Conservation (phyloP, 2,888 invertebrate species). For the Papilio protenor region DNA sequence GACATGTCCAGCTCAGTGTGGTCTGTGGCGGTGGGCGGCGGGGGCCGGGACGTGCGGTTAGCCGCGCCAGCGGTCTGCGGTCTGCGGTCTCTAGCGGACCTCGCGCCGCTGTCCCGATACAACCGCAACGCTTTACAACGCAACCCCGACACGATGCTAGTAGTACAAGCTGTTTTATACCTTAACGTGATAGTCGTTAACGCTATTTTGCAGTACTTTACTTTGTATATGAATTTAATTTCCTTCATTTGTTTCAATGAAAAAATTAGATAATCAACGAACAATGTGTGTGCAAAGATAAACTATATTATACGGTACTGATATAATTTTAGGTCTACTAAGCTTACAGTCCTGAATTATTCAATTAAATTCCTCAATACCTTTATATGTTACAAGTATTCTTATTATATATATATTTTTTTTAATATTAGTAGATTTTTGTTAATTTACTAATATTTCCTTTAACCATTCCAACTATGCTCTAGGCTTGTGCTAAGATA, state of each 20-base stretch:
- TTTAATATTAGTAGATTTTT: too few species aligned
- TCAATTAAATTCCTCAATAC: too few species aligned
- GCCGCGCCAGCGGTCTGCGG: conserved; percentile 53
- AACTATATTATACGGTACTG: neutral
- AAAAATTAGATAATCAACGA: neutral
- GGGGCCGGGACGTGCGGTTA: conserved; percentile 56
- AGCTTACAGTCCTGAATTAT: too few species aligned
- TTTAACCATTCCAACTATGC: too few species aligned
- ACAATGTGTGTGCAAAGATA: neutral
- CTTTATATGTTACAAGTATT: neutral
- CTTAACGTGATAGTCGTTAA: neutral
- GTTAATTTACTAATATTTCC: too few species aligned
- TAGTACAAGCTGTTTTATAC: conserved; percentile 42
- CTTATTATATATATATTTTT: too few species aligned
- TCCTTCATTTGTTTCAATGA: neutral
- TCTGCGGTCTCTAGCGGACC: conserved; percentile 57
- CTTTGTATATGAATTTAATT: conserved; percentile 5
- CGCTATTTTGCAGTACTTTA: neutral
- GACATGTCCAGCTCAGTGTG: conserved; percentile 61
- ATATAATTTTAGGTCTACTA: neutral
- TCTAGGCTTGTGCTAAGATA: too few species aligned
- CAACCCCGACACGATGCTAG: conserved; percentile 47
- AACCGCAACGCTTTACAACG: conserved; percentile 48
- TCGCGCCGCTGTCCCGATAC: conserved; percentile 46
- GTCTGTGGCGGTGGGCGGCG: conserved; percentile 48